phyloP scores from a whole-genome alignment of 2,113 vertebrate genomes.

The Rhinoptilus africanus region DNA sequence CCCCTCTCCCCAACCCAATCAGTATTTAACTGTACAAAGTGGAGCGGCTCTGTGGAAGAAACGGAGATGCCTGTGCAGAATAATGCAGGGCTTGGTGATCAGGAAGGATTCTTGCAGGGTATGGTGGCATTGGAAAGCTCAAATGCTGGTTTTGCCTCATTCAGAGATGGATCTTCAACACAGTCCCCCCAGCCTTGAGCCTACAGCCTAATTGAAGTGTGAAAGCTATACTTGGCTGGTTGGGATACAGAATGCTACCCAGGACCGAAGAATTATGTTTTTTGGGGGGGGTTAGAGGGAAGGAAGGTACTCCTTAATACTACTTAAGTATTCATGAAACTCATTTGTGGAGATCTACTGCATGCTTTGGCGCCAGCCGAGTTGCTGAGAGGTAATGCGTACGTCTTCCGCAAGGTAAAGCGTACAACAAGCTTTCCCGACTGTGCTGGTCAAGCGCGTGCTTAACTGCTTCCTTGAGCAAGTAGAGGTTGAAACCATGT shows the following conservation, averaged over 20 bases:
- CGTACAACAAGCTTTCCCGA: too few species aligned
- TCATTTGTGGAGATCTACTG: too few species aligned
- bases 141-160: neutral
- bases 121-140: neutral
- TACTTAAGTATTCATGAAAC: neutral
- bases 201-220: neutral
- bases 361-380: fast-evolving
- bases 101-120: neutral
- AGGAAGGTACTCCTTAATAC: neutral
- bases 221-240: neutral
- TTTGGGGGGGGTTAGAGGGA: too few species aligned
- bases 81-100: neutral
- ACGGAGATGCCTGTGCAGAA: neutral
- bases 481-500: neutral
- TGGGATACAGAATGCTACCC: neutral
- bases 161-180: neutral
- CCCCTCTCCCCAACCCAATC: neutral
- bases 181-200: neutral
- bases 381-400: neutral
- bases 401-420: fast-evolving
- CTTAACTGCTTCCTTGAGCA: neutral
- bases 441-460: neutral
- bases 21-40: neutral
- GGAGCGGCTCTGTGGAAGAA: neutral
- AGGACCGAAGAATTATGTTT: neutral